Evolutionary conservation across 2,113 vertebrate genomes (phyloP), one percentile per base, ranked within the genome.

Genomic region (Colistium nudipinnis): DNA sequence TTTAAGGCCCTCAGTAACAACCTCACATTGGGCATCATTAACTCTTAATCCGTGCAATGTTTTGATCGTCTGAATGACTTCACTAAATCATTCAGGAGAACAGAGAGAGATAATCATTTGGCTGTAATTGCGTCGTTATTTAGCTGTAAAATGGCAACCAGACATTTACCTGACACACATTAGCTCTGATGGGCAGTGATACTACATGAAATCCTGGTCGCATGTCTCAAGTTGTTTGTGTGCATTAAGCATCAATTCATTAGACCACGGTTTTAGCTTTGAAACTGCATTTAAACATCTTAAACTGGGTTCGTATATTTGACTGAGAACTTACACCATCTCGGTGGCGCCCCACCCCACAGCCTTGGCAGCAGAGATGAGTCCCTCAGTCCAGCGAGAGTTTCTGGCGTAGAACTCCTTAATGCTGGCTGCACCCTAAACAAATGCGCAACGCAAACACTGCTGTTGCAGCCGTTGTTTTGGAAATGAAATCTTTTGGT

Each of bases 341-440:
- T 98, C 94, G 0, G 97, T 96, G 49, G 98, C 98, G 67, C 96
- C 97, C 98, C 97, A 99, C 86, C 97, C 98, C 54, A 98, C 98
- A 0, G 98, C 98, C 85, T 99, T 99, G 71, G 97, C 95, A 11
- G 98, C 98, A 1, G 98, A 99, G 83, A 99, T 98, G 66, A 99
- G 95, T 27, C 98, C 98, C 87, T 99, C 96, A 0, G 97, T 99
- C 98, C 98, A 99, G 65, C 97, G 95, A 0, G 98, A 99, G 90
- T 99, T 99, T 89, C 95, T 95, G 83, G 96, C 97, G 0, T 99
- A 99, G 74, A 99, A 99, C 89, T 99, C 97, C 83, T 94, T 95
- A 20, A 96, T 92, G 6, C 94, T 94, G 65, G 97, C 96, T 82
- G 95, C 97, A 47, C 98, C 97, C 97, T 98, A 33, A 17, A 75